Evolutionary conservation across 2,888 invertebrate genomes (phyloP).

Genomic region (Arrhopalites spinosus): DNA sequence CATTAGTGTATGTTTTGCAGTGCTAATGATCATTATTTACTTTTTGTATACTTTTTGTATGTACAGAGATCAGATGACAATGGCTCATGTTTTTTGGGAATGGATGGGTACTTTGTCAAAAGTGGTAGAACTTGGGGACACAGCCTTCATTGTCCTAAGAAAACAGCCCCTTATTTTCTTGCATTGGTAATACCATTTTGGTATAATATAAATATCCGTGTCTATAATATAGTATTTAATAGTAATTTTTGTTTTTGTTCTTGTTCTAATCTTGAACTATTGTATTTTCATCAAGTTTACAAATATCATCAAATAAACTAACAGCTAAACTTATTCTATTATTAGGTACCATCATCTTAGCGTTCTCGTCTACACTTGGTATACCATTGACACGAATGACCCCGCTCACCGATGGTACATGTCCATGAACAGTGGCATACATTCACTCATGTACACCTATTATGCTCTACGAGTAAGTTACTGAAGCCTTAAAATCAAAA

Average conservation of each 20-base stretch:
- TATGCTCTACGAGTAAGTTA: conserved; percentile 49
- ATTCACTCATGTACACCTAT: conserved; percentile 42
- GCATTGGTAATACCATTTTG: too few species aligned
- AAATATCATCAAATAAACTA: too few species aligned
- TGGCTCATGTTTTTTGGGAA: conserved; percentile 76
- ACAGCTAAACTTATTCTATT: too few species aligned
- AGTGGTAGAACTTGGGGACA: conserved; percentile 82
- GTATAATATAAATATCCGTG: too few species aligned
- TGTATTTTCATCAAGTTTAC: too few species aligned
- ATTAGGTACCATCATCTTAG: conserved; percentile 44
- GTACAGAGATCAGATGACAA: conserved; percentile 39
- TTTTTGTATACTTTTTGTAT: too few species aligned
- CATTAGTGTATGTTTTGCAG: neutral
- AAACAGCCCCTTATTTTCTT: conserved; percentile 92
- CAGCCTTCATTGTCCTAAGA: conserved; percentile 87
- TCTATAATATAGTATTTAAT: too few species aligned
- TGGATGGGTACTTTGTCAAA: conserved; percentile 90
- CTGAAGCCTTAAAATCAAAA: neutral
- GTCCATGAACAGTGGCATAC: conserved; percentile 44
- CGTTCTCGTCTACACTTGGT: conserved; percentile 45
- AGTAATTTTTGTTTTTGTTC: too few species aligned
- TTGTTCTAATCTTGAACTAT: too few species aligned
- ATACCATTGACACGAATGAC: conserved; percentile 40
- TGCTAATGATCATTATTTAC: neutral
- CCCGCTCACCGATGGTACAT: conserved; percentile 46